A percentile compares a stretch with the other conserved stretches of the same genome.
phyloP scores from a whole-genome alignment of 2,113 vertebrate genomes.

The Hassar affinis region DNA sequence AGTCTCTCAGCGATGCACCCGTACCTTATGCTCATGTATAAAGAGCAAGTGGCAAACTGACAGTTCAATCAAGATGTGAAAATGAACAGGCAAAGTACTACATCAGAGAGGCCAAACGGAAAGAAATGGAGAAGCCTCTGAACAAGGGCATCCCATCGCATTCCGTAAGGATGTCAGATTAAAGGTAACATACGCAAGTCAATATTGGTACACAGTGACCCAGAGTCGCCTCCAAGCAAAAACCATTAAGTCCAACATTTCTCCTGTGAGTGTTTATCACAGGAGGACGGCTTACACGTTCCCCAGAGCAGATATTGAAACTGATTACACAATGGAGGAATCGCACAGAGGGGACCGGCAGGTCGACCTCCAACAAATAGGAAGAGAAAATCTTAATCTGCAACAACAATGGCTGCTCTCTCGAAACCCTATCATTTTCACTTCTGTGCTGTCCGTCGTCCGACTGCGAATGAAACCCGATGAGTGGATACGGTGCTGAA shows the following conservation, averaged over 20 bases:
- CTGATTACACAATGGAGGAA: conserved; percentile 95
- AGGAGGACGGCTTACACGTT: conserved; percentile 89
- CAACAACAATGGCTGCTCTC: conserved; percentile 92
- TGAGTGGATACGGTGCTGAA: conserved; percentile 89
- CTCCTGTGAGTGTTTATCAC: conserved; percentile 91
- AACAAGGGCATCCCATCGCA: conserved; percentile 67
- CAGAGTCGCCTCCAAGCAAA: conserved; percentile 85
- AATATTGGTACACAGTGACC: conserved; percentile 95
- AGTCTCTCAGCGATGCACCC: neutral
- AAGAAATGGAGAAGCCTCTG: conserved; percentile 20
- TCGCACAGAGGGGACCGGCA: conserved; percentile 85
- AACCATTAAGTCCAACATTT: conserved; percentile 98
- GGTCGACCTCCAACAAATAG: conserved; percentile 92
- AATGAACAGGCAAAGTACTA: conserved; percentile 19
- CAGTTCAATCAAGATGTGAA: conserved; percentile 33
- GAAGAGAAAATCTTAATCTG: conserved; percentile 99
- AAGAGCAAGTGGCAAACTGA: conserved; percentile 1
- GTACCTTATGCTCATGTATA: neutral
- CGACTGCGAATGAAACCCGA: conserved; percentile 93
- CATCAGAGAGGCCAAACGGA: conserved; percentile 3
- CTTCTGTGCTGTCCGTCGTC: conserved; percentile 87
- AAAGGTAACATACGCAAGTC: conserved; percentile 87
- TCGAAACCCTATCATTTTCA: conserved; percentile 99
- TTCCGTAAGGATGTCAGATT: conserved; percentile 86
- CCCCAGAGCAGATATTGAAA: conserved; percentile 92